Evolutionary conservation across 2,888 invertebrate genomes (phyloP), one percentile per base, ranked within the genome.

Genomic region (Rotaria magnacalcarata): DNA sequence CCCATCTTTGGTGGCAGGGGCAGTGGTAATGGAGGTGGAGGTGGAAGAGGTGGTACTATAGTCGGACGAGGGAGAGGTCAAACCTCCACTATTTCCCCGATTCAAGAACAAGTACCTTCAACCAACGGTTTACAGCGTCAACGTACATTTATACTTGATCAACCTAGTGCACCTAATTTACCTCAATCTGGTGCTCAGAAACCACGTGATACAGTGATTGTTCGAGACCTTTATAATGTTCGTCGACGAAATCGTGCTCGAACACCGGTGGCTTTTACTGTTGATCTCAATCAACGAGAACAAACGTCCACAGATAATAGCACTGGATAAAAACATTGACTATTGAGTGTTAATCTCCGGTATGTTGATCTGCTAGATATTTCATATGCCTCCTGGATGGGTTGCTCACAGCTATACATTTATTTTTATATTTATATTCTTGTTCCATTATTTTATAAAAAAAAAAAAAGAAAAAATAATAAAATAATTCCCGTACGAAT

Each of bases 1-100:
- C 47, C 50, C 11, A 85, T 54, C 27, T 47, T 60, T 74, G n/a
- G 85, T 43, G 67, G 85, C 34, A 19, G 60, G 19, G 85, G 85
- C 34, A 19, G 60, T 27, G 85, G 85, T 56, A 7, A 27, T 11
- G 85, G 41, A 14, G 16, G 50, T 11, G 85, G 41, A 14, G 10
- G 75, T 0, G 84, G 75, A 96, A 93, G 87, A 88, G 67, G 27
- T 41, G 67, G 34, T 27, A 2, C 14, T 67, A 8, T 4, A 34
- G 50, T 34, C 11, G 34, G 34, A 0, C n/a, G 67, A 67, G 67
- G 67, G 19, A 34, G 67, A 67, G 89, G 89, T 34, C 67, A 34
- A 34, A 3, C 16, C 19, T 0, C 19, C 24, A 16, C 67, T 67
- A 19, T 41, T 6, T 19, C 6, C 34, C 6, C 67, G 16, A 67